phyloP scores from a whole-genome alignment of 1,140 invertebrate genomes.

The Heliconius himera region DNA sequence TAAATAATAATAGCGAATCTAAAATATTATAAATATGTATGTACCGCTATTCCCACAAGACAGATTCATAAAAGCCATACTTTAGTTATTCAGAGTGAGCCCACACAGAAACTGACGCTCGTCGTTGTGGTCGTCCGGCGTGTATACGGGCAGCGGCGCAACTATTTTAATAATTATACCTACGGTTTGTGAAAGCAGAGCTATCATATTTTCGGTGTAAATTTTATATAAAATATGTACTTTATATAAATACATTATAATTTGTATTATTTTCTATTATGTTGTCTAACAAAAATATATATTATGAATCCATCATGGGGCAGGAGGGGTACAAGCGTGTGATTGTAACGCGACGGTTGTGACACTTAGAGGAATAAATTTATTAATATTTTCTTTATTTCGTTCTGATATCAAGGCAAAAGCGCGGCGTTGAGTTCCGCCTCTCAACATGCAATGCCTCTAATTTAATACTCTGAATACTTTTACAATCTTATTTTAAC shows the following conservation, averaged over 20 bases:
- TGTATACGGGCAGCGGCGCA: conserved; percentile 24
- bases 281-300: too few species aligned
- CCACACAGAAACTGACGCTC: conserved; percentile 17
- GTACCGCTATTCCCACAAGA: too few species aligned
- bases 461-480: not conserved
- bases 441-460: too few species aligned
- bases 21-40: not conserved
- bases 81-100: conserved; percentile 8
- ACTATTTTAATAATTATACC: conserved; percentile 27
- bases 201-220: not conserved
- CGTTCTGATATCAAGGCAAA: too few species aligned
- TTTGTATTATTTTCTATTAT: too few species aligned
- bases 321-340: too few species aligned
- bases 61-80: not conserved
- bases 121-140: conserved; percentile 24
- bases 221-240: not conserved
- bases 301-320: too few species aligned
- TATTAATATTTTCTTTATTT: too few species aligned
- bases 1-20: too few species aligned
- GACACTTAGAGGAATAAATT: too few species aligned
- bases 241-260: not conserved
- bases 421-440: too few species aligned
- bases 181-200: not conserved
- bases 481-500: not conserved
- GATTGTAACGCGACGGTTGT: too few species aligned